Conservation (phyloP, 2,113 vertebrate genomes). For the Cyanistes caeruleus region DNA sequence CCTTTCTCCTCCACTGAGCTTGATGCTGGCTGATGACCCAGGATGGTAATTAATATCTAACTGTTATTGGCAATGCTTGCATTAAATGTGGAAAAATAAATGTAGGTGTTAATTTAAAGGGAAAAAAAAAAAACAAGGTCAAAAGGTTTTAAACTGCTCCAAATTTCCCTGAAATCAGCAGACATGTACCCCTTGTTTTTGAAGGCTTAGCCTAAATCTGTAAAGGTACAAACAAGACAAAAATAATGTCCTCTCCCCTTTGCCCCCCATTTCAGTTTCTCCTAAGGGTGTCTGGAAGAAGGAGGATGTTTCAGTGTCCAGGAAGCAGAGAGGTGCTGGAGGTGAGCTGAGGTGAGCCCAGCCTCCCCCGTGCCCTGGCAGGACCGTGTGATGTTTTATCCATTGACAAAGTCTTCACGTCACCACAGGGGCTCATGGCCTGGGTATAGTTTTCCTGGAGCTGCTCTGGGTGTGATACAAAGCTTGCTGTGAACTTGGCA, state of each 20-base stretch:
- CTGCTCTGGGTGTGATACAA: background rate
- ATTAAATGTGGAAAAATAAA: background rate
- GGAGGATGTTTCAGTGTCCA: no score
- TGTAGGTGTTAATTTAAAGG: background rate
- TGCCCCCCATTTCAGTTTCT: background rate
- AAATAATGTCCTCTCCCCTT: background rate
- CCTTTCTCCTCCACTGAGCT: background rate
- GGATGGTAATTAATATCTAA: background rate
- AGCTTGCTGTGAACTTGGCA: background rate
- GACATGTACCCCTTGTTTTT: background rate
- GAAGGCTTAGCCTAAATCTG: background rate
- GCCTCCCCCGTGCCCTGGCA: background rate
- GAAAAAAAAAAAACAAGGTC: background rate
- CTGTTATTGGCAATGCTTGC: background rate
- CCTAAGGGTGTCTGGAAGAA: accelerated
- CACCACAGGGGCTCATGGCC: background rate
- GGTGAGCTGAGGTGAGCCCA: background rate
- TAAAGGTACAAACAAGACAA: background rate
- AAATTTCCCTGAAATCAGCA: background rate
- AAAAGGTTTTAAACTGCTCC: background rate
- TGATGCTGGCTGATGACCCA: background rate
- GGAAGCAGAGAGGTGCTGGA: background rate
- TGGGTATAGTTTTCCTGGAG: background rate
- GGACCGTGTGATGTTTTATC: background rate
- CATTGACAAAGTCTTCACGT: background rate